Evolutionary conservation across 2,888 invertebrate species (phyloP), one percentile per base, ranked within the genome.

Genomic region (Lottia scabra): DNA sequence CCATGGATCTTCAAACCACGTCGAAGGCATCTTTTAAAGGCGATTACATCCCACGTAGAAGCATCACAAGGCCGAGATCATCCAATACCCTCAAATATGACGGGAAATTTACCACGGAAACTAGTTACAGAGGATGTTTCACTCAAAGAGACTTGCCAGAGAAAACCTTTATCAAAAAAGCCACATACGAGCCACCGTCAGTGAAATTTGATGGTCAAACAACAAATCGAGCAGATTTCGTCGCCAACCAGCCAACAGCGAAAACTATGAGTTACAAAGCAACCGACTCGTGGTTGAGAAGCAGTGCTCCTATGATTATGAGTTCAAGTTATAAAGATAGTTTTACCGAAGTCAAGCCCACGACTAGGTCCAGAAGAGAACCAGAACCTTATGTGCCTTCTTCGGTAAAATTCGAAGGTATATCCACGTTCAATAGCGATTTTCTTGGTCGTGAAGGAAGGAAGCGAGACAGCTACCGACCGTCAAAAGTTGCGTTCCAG

Each of bases 301-400:
- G 71, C 19, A 83, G 82, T 48, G 81, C 82, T 26, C 88, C 88
- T 30, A 85, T 90, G 70, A 83, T 85, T 23, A 86, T 81, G 43
- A 66, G 75, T 8, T 90, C 90, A 16, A 85, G 83, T 68, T 88
- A 90, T 79, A 78, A 83, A 27, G 83, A 85, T 15, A 83, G 82
- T n/a, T 90, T 84, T 76, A 81, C 83, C 26, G 80, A 82, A 67
- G 85, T 82, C 81, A 76, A 79, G 3, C 75, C 75, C 48, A 81
- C 75, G 13, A 77, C 81, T 19, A 77, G 81, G 70, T 76, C 81
- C 0, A 68, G 75, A 63, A 79, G 74, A 27, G 79, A 76, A 63
- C 81, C 81, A 67, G 76, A 81, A 38, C 74, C 78, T 12, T 89
- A 86, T 75, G 72, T 79, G 45, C 85, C 84, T 0, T 81, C 83